Base-by-base conservation (phyloP, 2,113 vertebrate genomes). In the Calcarius ornatus region DNA sequence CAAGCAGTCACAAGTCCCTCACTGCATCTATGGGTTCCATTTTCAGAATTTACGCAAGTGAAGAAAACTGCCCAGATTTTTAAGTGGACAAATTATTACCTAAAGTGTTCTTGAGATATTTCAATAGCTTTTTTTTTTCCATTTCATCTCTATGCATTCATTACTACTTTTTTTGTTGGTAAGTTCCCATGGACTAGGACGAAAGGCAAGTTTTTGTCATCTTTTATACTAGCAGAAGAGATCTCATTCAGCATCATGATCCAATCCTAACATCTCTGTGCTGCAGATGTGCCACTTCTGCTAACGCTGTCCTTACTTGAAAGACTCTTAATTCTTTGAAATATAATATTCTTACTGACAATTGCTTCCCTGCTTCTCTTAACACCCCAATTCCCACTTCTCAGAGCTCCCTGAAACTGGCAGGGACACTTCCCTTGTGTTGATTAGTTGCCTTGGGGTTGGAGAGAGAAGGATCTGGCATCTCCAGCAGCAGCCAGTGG, bases 211-310 rank as follows among this genome's bases (percentile, higher is more conserved):
- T 47, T 30, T 59, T 63, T n/a, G 38, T 22, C 57, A 65, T 10
- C 31, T 53, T 54, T 9, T 14, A 24, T 38, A 30, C 64, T 54
- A 43, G 42, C 38, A 91, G 38, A 66, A 47, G 42, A 82, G 14
- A 37, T 0, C 13, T 15, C 48, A 35, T 35, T 50, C 59, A 65
- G 28, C 0, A 0, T 17, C 8, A 24, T 1, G 8, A 80, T 35
- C 9, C 83, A 80, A 16, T 37, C n/a, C 15, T 16, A 79, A 43
- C 30, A 68, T 24, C 27, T 20, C 69, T 35, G 38, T 4, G 18
- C 43, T 73, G 20, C 60, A 23, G 12, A 59, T 35, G 33, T 35
- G n/a, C 15, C 43, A 56, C 43, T 86, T 38, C 50, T 37, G 48
- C 48, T 42, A 50, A 30, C 2, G 2, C 15, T 11, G n/a, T 16